These are phyloP conservation scores for Rhadinocentrus ornatus DNA, from an alignment of 2,797 vertebrate genomes.

Conservation along the genomic window DNA sequence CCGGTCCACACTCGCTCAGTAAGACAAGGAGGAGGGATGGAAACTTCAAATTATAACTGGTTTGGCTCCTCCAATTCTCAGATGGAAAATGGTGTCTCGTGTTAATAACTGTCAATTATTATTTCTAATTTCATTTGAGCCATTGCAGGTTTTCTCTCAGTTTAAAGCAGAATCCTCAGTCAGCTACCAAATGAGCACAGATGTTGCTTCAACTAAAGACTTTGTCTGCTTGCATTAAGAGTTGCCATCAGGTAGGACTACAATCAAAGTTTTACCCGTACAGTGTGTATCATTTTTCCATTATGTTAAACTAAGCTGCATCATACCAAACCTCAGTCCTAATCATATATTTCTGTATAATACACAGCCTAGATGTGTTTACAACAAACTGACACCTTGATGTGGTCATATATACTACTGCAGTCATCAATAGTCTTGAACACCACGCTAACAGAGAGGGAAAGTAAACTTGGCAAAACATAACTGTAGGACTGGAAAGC, in stretches of 20 bases:
- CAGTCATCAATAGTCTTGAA: constrained; percentile 62
- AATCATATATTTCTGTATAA: constrained; percentile 61
- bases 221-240: constrained; percentile 10
- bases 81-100: constrained; percentile 44
- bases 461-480: constrained; percentile 72
- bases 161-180: constrained; percentile 16
- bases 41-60: constrained; percentile 47
- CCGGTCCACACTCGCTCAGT: constrained; percentile 38
- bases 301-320: constrained; percentile 64
- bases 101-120: constrained; percentile 50
- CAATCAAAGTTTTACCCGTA: constrained; percentile 11
- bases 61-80: constrained; percentile 31
- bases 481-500: constrained; percentile 54
- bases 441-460: constrained; percentile 60
- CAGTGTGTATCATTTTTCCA: constrained; percentile 47
- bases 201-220: neutral
- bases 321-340: constrained; percentile 61
- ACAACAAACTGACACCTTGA: constrained; percentile 78
- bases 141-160: constrained; percentile 22
- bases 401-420: constrained; percentile 63
- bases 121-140: constrained; percentile 37
- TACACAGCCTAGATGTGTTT: constrained; percentile 78
- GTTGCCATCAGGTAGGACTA: constrained; percentile 28
- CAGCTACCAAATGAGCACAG: constrained; percentile 5
- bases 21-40: constrained; percentile 39